A percentile compares a stretch with the other conserved stretches of the same genome.
These are phyloP conservation scores for Propithecus coquereli DNA, from an alignment of 2,113 vertebrate genomes.

Conservation along the genomic window DNA sequence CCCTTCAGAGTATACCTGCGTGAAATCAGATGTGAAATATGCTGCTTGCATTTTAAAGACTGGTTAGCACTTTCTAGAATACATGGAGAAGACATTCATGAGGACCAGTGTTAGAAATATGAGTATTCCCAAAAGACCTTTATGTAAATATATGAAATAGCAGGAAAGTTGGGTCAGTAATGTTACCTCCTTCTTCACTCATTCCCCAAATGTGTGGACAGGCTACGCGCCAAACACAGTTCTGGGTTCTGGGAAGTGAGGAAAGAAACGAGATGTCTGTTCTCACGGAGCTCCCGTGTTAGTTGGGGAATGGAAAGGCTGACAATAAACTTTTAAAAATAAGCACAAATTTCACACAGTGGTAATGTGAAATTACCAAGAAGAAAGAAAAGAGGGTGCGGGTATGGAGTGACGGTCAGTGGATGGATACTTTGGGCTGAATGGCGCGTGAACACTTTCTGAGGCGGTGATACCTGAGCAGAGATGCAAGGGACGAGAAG, in stretches of 20 bases:
- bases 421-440: background rate
- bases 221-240: background rate
- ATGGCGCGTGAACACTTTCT: background rate
- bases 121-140: background rate
- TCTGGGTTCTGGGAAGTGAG: background rate
- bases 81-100: background rate
- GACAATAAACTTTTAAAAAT: background rate
- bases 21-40: background rate
- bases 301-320: background rate
- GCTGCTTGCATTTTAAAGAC: background rate
- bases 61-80: background rate
- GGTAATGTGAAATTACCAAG: background rate
- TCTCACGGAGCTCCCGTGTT: background rate
- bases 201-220: background rate
- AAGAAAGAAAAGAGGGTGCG: background rate
- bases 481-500: background rate
- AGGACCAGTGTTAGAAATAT: background rate
- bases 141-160: background rate
- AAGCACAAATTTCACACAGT: background rate
- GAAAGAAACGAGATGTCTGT: background rate
- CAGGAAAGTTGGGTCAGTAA: background rate
- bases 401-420: background rate
- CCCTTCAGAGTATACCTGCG: background rate
- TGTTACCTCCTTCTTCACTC: background rate
- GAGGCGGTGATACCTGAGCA: background rate